These are phyloP conservation scores for Lumbricus terrestris DNA, from an alignment of 2,888 invertebrate genomes.

Conservation along the genomic window DNA sequence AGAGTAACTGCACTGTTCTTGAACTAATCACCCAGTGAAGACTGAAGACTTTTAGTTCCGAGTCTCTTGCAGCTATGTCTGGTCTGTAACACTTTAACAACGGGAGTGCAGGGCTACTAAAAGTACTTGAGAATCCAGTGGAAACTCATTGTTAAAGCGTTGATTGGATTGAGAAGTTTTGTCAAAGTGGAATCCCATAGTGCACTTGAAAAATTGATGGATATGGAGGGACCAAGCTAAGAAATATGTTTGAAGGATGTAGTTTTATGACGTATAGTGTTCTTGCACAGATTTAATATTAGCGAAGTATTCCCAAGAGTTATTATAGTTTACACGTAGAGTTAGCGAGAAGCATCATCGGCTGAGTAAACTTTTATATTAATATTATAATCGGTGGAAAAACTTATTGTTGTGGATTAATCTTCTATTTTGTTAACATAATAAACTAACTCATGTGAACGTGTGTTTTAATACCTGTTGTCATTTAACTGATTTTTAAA, in stretches of 20 bases:
- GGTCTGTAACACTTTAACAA: neutral
- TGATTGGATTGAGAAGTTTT: neutral
- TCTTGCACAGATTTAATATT: neutral
- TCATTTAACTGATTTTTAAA: neutral
- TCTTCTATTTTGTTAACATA: neutral
- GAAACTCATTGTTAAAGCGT: too few species aligned
- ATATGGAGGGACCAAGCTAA: neutral
- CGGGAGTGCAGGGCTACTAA: too few species aligned
- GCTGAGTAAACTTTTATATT: neutral
- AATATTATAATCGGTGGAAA: neutral
- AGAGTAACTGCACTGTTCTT: neutral
- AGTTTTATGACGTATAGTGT: neutral
- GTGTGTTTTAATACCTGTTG: neutral
- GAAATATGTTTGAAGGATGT: neutral
- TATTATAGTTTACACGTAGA: neutral
- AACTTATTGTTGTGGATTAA: slow-evolving; percentile 3
- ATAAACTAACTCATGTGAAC: neutral
- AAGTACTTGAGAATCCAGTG: too few species aligned
- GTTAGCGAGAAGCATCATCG: neutral
- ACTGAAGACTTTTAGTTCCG: neutral
- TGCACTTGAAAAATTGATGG: neutral
- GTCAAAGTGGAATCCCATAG: neutral
- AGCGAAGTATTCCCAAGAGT: neutral
- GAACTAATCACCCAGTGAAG: neutral
- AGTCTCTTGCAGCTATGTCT: neutral